phyloP scores from a whole-genome alignment of 2,888 invertebrate genomes.

The Rapana venosa region DNA sequence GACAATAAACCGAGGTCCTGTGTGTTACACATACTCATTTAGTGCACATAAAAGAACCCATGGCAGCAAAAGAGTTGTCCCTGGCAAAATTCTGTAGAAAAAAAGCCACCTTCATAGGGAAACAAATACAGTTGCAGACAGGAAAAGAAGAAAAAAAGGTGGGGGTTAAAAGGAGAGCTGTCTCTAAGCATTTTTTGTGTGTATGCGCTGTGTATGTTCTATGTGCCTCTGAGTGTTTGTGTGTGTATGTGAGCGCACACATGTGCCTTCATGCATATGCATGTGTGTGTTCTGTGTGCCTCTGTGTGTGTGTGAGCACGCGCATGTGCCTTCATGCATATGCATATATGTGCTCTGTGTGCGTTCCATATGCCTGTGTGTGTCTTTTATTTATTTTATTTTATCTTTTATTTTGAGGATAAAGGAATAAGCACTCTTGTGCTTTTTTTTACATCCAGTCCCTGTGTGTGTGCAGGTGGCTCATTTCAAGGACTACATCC shows the following conservation, averaged over 20 bases:
- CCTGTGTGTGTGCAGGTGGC: conserved; percentile 81
- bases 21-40: no score
- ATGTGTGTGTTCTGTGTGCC: background rate
- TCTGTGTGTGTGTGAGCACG: background rate
- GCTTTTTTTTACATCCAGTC: no score
- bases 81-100: no score
- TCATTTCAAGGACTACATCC: conserved; percentile 91
- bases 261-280: background rate
- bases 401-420: background rate
- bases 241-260: background rate
- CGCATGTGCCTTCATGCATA: background rate
- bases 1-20: no score
- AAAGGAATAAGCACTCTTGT: background rate
- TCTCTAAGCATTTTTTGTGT: no score
- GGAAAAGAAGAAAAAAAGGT: no score
- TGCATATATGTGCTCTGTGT: background rate
- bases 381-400: background rate
- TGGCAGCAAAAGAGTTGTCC: no score
- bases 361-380: background rate
- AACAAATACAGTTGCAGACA: no score
- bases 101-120: no score
- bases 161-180: no score
- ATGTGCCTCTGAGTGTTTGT: background rate
- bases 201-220: no score
- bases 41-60: no score